phyloP scores from a whole-genome alignment of 1,140 invertebrate species.

The Vanessa tameamea region DNA sequence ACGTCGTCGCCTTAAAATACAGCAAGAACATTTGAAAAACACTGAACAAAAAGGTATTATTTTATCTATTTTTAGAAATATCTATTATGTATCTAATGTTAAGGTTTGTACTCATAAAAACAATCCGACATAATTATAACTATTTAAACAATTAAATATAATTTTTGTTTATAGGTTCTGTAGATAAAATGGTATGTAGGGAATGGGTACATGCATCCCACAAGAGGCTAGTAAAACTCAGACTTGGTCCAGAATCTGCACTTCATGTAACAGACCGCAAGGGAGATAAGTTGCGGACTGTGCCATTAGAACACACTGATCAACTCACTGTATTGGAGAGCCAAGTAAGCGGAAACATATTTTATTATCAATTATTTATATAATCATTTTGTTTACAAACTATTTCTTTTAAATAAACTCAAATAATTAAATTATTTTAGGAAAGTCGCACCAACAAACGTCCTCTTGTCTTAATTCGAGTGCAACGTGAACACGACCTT shows the following conservation, averaged over 20 bases:
- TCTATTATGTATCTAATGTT: too few species aligned
- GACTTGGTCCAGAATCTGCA: constrained; percentile 91
- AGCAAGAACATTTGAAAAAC: constrained; percentile 89
- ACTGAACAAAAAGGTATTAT: constrained; percentile 72
- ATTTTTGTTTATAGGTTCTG: constrained; percentile 79
- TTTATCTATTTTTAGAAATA: background rate
- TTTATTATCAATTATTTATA: too few species aligned
- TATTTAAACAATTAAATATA: background rate
- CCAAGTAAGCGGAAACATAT: constrained; percentile 56
- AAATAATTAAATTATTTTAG: constrained; percentile 55
- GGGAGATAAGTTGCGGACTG: constrained; percentile 92
- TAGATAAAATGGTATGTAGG: constrained; percentile 95
- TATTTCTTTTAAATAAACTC: background rate
- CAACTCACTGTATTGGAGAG: constrained; percentile 92
- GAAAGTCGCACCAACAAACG: constrained; percentile 88
- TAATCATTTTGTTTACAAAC: too few species aligned
- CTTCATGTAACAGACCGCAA: constrained; percentile 93
- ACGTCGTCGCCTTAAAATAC: constrained; percentile 88
- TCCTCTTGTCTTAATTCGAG: constrained; percentile 91
- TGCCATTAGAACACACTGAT: constrained; percentile 88
- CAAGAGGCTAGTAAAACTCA: constrained; percentile 93
- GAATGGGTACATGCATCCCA: constrained; percentile 98
- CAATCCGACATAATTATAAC: too few species aligned
- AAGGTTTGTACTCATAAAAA: too few species aligned
- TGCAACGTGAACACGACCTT: constrained; percentile 96